Evolutionary conservation across 35 echinoderm and acorn worm genomes (phyloP).

Genomic region (Stichopus chloronotus): DNA sequence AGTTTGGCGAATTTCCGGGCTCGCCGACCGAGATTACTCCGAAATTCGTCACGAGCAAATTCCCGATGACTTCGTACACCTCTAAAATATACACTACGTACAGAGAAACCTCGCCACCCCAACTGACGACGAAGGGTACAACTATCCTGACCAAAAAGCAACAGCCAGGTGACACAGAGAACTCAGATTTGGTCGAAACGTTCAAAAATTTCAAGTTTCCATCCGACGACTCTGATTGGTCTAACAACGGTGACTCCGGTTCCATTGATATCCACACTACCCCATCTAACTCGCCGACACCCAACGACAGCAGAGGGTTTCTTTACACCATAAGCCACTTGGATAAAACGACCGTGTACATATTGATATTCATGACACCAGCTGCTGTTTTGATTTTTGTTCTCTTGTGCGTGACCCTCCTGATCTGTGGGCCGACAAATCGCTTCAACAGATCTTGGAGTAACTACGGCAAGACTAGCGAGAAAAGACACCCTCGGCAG

Average conservation of each 20-base stretch:
- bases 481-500: neutral
- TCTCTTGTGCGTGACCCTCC: slow-evolving; percentile 8
- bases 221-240: neutral
- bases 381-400: neutral
- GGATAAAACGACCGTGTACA: neutral
- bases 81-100: neutral
- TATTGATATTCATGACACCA: neutral
- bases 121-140: neutral
- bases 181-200: neutral
- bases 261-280: neutral
- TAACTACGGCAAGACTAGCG: neutral
- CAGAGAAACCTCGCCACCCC: neutral
- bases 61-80: neutral
- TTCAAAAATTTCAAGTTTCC: slow-evolving; percentile 29
- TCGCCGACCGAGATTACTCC: neutral
- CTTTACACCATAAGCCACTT: neutral
- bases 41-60: neutral
- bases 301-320: neutral
- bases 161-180: neutral
- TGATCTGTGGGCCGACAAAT: neutral
- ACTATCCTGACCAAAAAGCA: neutral
- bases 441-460: neutral
- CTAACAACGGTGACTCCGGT: neutral
- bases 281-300: neutral
- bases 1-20: neutral